These are phyloP conservation scores for Microchirus variegatus DNA, from an alignment of 2,797 vertebrate species.

Conservation along the genomic window DNA sequence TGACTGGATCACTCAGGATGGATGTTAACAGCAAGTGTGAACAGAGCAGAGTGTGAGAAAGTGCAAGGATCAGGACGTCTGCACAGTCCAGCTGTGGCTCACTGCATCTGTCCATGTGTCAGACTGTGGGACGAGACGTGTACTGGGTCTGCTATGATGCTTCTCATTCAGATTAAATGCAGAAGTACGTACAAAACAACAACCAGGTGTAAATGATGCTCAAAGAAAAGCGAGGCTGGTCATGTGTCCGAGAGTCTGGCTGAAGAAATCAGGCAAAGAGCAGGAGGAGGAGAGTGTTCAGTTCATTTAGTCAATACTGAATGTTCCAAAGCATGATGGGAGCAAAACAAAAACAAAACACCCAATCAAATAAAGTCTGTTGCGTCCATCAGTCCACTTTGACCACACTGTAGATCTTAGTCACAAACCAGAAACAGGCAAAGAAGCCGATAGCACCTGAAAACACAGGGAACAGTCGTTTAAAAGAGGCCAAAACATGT, in stretches of 20 bases:
- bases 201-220: too few species aligned
- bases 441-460: slow-evolving; percentile 95
- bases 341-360: neutral
- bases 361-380: neutral
- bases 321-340: neutral
- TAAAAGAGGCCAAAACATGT: neutral
- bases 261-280: neutral
- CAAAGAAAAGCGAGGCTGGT: neutral
- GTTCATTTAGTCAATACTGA: slow-evolving; percentile 3
- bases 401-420: slow-evolving; percentile 97
- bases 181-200: too few species aligned
- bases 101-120: too few species aligned
- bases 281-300: slow-evolving; percentile 1
- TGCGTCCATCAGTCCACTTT: slow-evolving; percentile 88
- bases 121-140: too few species aligned
- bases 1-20: too few species aligned
- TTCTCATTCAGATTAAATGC: too few species aligned
- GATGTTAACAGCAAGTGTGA: too few species aligned
- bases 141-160: too few species aligned
- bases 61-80: too few species aligned
- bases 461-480: neutral
- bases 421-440: slow-evolving; percentile 97
- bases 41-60: too few species aligned
- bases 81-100: too few species aligned
- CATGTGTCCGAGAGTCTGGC: neutral